Evolutionary conservation across 2,888 invertebrate species (phyloP).

Genomic region (Cheilosia impressa): DNA sequence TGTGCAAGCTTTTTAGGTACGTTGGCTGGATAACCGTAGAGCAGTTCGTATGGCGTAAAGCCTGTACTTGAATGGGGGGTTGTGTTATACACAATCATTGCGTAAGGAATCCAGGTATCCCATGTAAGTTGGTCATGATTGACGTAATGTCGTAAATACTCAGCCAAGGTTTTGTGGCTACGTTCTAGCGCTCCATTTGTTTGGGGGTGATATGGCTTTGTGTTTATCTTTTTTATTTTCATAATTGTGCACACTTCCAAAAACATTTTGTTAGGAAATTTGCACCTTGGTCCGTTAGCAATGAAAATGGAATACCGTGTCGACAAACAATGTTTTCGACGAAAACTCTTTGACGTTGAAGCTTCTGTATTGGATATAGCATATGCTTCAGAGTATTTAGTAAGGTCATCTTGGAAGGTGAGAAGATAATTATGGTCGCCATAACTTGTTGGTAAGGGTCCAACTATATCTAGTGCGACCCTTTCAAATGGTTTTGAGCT

Average conservation of each 20-base stretch:
- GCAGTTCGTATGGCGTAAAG: constrained; percentile 17
- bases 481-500: constrained; percentile 10
- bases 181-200: background rate
- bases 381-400: constrained; percentile 38
- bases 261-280: constrained; percentile 65
- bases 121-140: constrained; percentile 1
- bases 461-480: constrained; percentile 22
- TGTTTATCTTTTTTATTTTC: constrained; percentile 22
- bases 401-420: constrained; percentile 50
- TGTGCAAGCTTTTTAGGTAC: background rate
- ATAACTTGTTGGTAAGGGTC: constrained; percentile 6
- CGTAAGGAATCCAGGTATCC: too few relatives aligned
- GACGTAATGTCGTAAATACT: too few relatives aligned
- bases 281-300: constrained; percentile 42
- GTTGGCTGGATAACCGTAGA: constrained; percentile 13
- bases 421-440: constrained; percentile 45
- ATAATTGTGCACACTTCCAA: constrained; percentile 34
- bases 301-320: constrained; percentile 22
- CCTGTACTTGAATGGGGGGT: constrained; percentile 14
- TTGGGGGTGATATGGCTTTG: constrained; percentile 25
- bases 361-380: constrained; percentile 39
- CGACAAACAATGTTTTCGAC: constrained; percentile 32
- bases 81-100: constrained; percentile 13
- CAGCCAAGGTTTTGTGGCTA: too few relatives aligned
- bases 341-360: constrained; percentile 34